Evolutionary conservation across 2,888 invertebrate species (phyloP), one percentile per base, ranked within the genome.

Genomic region (Polia nebulosa): DNA sequence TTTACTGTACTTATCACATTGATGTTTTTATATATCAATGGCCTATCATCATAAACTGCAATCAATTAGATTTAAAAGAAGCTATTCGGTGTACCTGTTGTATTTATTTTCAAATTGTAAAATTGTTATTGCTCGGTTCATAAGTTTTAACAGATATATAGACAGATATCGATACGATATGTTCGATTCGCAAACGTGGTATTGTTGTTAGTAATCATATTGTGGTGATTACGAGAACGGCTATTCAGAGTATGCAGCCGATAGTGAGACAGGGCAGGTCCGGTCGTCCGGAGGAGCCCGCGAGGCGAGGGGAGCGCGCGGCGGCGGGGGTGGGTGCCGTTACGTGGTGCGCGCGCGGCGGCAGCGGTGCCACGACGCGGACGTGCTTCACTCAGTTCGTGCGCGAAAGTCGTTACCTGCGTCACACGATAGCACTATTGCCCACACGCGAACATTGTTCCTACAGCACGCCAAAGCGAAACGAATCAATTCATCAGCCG

Each of bases 321-420:
- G 88, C 82, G 81, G 87, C 78, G 87, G 87, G 92, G 89, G 87
- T 87, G 87, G 85, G 87, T 89, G 91, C 92, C 92, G 93, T 93
- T 93, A 93, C 93, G 93, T 91, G 90, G 89, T 90, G 93, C 91
- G 92, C 92, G 90, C 89, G 91, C 91, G 91, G 77, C 88, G 88
- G 84, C 83, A 72, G 85, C 85, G 79, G 82, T 89, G 90, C 90
- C 94, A 94, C 95, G 95, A 95, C 91, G 93, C 94, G 94, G 94
- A 94, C 95, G 94, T 94, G 94, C 94, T 95, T 95, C 95, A 94
- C 93, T 94, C 95, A 95, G 94, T 95, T 94, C 94, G 94, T 95
- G 94, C 95, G 95, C 95, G 95, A 95, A 95, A 95, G 94, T 95
- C 93, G 92, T 93, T 94, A 94, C 93, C 92, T 92, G 92, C 93